Base-by-base conservation (phyloP, 1,140 invertebrate genomes). In the Drosophila pachea region DNA sequence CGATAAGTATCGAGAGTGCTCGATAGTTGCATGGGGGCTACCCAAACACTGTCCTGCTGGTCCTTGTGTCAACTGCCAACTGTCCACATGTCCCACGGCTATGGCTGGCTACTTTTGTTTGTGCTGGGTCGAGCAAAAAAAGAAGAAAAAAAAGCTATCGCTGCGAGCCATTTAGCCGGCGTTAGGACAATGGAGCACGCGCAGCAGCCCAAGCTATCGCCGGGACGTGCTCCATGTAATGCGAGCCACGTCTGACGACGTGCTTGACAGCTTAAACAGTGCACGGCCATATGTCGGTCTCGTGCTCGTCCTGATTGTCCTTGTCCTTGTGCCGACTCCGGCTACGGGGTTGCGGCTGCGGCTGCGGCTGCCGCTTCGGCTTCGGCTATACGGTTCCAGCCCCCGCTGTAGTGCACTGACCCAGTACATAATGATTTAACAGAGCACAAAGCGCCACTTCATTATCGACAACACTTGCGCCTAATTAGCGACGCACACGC, bases 401-500 rank as follows among this genome's bases (percentile, higher is more conserved):
- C n/a, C n/a, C n/a, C n/a, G n/a, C n/a, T n/a, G n/a, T n/a, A n/a
- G 22, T 52, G 14, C n/a, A 16, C 29, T 22, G 55, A n/a, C 14
- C 35, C n/a, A 52, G 16, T 52, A 48, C 43, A 60, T 52, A 69
- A 52, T 65, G 62, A 12, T 58, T 64, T 63, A 35, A 61, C 62
- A 55, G 58, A 55, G 60, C 73, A 68, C 64, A 73, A 45, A 38
- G 53, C 71, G 67, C 32, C 49, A 73, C 76, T 73, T 74, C 76
- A 75, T 78, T 75, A 78, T 74, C 76, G 76, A 74, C 72, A 65
- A 59, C 76, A 64, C 66, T 72, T 73, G 70, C 66, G 59, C 67
- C 78, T 82, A 82, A 82, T 82, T 84, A 82, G 75, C 65, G 74
- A 55, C 36, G 40, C 71, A 48, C 56, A 74, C 67, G 71, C 62